phyloP scores from a whole-genome alignment of 2,113 vertebrate species.

The Hystrix brachyura region DNA sequence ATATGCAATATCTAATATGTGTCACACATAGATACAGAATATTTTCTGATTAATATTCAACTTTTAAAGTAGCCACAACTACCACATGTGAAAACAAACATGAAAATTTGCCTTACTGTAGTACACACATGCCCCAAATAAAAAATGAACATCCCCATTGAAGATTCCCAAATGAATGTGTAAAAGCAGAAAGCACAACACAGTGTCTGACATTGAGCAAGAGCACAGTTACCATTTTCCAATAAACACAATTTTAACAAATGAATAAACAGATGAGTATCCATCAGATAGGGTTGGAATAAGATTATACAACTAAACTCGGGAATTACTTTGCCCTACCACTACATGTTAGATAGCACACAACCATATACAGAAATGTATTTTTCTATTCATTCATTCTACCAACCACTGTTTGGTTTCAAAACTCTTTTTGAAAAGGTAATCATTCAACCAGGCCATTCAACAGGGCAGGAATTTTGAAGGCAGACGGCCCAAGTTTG shows the following conservation, averaged over 20 bases:
- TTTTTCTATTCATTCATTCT: neutral
- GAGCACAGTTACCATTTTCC: neutral
- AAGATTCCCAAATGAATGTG: neutral
- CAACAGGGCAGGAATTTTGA: neutral
- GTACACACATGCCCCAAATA: neutral
- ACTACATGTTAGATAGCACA: neutral
- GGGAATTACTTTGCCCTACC: neutral
- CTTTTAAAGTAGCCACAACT: neutral
- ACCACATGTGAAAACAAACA: neutral
- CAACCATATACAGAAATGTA: neutral
- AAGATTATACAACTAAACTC: neutral
- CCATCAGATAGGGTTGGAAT: neutral
- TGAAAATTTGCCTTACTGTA: neutral
- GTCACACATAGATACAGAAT: neutral
- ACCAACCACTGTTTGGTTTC: neutral
- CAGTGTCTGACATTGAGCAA: neutral
- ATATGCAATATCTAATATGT: neutral
- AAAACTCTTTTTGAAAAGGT: neutral
- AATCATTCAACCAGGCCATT: neutral
- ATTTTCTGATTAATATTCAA: neutral
- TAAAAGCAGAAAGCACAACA: neutral
- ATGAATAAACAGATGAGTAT: neutral
- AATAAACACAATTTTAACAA: constrained; percentile 10
- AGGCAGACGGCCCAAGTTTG: neutral
- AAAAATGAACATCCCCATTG: neutral